Evolutionary conservation across 2,113 vertebrate species (phyloP).

Genomic region (Triplophysa dalaica): DNA sequence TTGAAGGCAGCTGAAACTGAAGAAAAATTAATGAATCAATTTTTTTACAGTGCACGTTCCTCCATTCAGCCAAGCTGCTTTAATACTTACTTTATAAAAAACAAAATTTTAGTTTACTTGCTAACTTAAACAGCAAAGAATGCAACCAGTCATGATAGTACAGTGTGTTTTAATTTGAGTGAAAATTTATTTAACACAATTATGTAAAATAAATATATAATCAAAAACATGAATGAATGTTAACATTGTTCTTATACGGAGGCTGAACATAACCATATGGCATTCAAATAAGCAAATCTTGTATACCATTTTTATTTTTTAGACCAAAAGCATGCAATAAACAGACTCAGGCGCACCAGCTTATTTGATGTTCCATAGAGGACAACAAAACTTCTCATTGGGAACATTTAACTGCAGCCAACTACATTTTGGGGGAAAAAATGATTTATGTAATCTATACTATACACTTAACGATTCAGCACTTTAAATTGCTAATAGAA

Average conservation of each 20-base stretch:
- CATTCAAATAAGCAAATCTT: slow-evolving; percentile 34
- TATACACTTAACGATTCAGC: neutral
- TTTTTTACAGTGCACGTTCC: neutral
- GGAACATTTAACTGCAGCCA: neutral
- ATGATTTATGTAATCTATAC: no score
- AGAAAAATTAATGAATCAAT: no score
- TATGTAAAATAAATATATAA: neutral
- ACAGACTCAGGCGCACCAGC: neutral
- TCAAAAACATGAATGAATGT: neutral
- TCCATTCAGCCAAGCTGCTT: neutral
- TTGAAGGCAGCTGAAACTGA: no score
- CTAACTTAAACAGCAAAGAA: neutral
- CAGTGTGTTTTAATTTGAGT: no score
- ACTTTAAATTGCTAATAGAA: neutral
- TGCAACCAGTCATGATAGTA: neutral
- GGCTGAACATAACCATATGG: slow-evolving; percentile 10
- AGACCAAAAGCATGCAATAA: neutral
- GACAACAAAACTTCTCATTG: neutral
- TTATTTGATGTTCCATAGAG: slow-evolving; percentile 42
- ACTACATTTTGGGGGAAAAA: neutral
- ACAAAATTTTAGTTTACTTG: neutral
- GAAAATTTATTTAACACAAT: no score
- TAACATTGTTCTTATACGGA: neutral
- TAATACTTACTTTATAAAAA: neutral
- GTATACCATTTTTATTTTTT: neutral